phyloP scores from a whole-genome alignment of 1,140 invertebrate species.

The Druon quercuslanigerum region DNA sequence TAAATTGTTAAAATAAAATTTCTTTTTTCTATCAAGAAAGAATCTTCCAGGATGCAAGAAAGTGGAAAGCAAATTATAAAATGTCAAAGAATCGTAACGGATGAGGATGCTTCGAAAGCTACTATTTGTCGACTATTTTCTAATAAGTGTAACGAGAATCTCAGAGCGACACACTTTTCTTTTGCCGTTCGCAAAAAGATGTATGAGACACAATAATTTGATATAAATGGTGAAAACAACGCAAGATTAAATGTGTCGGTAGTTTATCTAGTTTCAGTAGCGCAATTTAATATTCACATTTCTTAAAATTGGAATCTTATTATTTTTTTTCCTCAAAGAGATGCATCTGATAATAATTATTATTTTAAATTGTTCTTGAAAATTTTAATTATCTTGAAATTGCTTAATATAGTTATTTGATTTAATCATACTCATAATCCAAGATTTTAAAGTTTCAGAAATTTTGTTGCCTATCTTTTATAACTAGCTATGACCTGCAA shows the following conservation, averaged over 20 bases:
- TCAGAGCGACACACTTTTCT: slow-evolving; percentile 11
- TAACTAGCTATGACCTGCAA: too few relatives aligned
- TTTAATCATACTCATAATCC: not conserved
- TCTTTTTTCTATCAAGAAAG: slow-evolving; percentile 8
- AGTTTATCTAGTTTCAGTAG: too few relatives aligned
- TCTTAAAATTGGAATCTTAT: too few relatives aligned
- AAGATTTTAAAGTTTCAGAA: not conserved
- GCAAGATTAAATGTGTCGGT: too few relatives aligned
- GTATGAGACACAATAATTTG: not conserved
- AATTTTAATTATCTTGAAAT: too few relatives aligned
- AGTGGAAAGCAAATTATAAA: slow-evolving; percentile 29
- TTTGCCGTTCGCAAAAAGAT: not conserved
- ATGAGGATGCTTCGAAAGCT: slow-evolving; percentile 15
- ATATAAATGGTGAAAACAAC: too few relatives aligned
- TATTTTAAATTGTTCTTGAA: too few relatives aligned
- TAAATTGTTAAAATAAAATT: not conserved
- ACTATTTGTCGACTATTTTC: slow-evolving; percentile 21
- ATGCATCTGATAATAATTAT: too few relatives aligned
- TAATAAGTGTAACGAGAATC: not conserved
- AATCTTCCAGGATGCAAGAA: slow-evolving; percentile 28
- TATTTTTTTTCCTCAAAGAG: too few relatives aligned
- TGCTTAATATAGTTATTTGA: not conserved
- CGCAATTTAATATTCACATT: too few relatives aligned
- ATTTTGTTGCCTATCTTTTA: not conserved
- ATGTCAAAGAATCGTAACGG: slow-evolving; percentile 29